phyloP scores from a whole-genome alignment of 2,113 vertebrate species.

The Passer domesticus region DNA sequence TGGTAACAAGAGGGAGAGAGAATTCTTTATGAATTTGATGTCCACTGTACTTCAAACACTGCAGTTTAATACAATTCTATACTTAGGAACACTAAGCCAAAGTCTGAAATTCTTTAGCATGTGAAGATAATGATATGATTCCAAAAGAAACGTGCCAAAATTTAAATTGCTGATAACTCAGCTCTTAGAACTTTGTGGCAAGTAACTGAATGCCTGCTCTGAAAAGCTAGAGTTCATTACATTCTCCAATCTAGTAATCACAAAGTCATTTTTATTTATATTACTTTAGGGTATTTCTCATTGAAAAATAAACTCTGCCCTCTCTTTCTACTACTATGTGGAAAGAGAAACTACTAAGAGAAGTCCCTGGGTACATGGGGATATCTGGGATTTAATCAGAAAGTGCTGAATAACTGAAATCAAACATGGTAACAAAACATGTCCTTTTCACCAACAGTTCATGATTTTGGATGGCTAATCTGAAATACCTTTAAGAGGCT shows the following conservation, averaged over 20 bases:
- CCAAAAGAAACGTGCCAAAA: neutral
- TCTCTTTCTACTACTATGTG: neutral
- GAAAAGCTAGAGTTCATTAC: neutral
- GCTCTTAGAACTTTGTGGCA: neutral
- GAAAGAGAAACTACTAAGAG: neutral
- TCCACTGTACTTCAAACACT: neutral
- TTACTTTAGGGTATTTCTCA: neutral
- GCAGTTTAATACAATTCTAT: neutral
- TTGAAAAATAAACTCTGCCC: neutral
- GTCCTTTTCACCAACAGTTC: neutral
- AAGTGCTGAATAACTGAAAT: neutral
- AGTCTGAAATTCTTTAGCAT: neutral
- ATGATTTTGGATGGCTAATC: neutral
- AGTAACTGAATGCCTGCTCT: neutral
- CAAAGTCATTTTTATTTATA: neutral
- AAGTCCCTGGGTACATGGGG: neutral
- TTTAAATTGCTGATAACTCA: neutral
- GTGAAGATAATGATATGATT: neutral
- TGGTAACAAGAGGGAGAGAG: neutral
- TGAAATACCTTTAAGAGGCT: neutral
- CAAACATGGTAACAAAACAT: neutral
- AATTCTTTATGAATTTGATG: neutral
- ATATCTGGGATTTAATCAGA: neutral
- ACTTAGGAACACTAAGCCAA: neutral
- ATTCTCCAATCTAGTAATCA: neutral